These are phyloP conservation scores for Portunus trituberculatus DNA, from an alignment of 1,140 invertebrate species.

Conservation along the genomic window DNA sequence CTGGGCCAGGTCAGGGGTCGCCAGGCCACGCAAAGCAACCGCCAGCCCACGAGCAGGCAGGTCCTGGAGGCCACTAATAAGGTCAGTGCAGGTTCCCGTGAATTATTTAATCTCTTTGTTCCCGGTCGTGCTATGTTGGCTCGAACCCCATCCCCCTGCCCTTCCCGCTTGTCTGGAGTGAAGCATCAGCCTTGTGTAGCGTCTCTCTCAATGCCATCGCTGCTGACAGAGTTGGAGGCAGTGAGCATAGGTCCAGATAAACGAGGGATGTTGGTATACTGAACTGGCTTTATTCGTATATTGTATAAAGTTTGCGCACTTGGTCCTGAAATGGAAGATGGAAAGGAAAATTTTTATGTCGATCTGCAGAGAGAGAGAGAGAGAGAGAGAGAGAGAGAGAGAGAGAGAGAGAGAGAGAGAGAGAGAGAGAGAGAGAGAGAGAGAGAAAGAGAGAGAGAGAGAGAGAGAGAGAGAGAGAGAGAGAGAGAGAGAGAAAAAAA, in stretches of 20 bases:
- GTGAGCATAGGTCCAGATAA: background rate
- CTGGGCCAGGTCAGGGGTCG: background rate
- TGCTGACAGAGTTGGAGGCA: background rate
- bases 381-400: background rate
- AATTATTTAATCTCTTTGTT: conserved; percentile 3
- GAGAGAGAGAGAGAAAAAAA: background rate
- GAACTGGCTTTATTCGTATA: background rate
- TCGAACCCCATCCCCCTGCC: background rate
- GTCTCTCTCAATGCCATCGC: background rate
- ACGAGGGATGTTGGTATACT: background rate
- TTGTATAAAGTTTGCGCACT: background rate
- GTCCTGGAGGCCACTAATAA: conserved; percentile 57
- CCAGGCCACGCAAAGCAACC: background rate
- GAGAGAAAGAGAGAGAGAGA: background rate
- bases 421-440: background rate
- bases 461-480: background rate
- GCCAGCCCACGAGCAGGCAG: conserved; percentile 43
- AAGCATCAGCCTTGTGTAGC: background rate
- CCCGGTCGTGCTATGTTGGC: background rate
- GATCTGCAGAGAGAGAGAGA: background rate
- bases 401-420: background rate
- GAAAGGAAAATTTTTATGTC: too few species aligned
- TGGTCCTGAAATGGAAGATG: background rate
- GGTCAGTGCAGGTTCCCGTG: background rate
- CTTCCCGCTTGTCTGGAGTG: conserved; percentile 1